Evolutionary conservation across 2,888 invertebrate genomes (phyloP).

Genomic region (Zele albiditarsus): DNA sequence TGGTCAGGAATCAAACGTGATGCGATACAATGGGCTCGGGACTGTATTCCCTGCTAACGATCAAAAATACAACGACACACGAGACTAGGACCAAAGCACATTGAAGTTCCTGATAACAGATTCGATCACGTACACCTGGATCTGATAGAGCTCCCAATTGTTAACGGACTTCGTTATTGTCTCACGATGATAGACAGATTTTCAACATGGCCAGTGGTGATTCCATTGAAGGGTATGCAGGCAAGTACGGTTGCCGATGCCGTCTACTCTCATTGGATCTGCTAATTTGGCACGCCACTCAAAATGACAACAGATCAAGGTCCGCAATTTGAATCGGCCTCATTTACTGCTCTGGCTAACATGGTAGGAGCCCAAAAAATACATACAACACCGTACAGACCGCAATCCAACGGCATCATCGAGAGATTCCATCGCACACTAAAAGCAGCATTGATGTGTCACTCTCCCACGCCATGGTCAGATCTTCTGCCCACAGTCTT

Average conservation of each 20-base stretch:
- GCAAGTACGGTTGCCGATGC: conserved; percentile 52
- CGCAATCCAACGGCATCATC: conserved; percentile 56
- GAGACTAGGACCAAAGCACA: not conserved
- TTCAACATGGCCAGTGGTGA: conserved; percentile 58
- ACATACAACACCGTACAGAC: conserved; percentile 53
- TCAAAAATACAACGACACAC: conserved; percentile 60
- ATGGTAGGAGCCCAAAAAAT: conserved; percentile 45
- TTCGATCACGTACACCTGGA: conserved; percentile 42
- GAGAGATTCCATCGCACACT: conserved; percentile 42
- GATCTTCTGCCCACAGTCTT: conserved; percentile 17
- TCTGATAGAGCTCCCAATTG: conserved; percentile 35
- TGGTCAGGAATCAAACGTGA: conserved; percentile 58
- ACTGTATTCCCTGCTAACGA: conserved; percentile 61
- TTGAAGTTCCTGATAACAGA: conserved; percentile 14
- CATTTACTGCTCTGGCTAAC: conserved; percentile 49
- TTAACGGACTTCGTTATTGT: conserved; percentile 56
- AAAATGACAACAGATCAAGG: conserved; percentile 61
- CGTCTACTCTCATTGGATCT: conserved; percentile 56
- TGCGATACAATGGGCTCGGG: conserved; percentile 56
- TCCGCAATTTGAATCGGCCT: conserved; percentile 52
- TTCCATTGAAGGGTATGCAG: conserved; percentile 57
- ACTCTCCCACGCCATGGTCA: conserved; percentile 19
- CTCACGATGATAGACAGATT: conserved; percentile 62
- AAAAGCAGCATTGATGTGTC: conserved; percentile 43
- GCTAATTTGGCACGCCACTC: conserved; percentile 58